Base-by-base conservation (phyloP, 92 coral and sea anemone genomes). In the Virgularia gustaviana region DNA sequence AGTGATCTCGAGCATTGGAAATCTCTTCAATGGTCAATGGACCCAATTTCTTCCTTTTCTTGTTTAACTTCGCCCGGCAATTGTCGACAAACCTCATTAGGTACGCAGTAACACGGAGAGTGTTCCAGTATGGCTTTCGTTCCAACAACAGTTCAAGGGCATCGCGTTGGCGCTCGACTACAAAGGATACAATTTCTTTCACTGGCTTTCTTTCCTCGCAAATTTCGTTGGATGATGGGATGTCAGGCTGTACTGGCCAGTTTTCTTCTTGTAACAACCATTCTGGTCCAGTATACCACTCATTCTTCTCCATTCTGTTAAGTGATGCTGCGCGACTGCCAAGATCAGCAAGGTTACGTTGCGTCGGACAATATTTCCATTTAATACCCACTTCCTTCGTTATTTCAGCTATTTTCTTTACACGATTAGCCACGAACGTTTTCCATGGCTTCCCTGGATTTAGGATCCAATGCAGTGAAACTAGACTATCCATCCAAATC, bases 281-380 rank as follows among this genome's bases (percentile, higher is more conserved):
- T 16, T 83, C 58, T 23, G 84, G 84, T 42, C 76, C 84, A 52
- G 49, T 52, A 35, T 70, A 83, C 87, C 83, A 83, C n/a, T 55
- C 74, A 28, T 77, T 64, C 4, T 49, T 56, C 60, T 87, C 76
- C 85, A 82, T 73, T 73, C 79, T 86, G 61, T 78, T 49, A 0
- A 75, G 27, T 25, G 66, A 30, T 10, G 82, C 90, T 37, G 85
- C 85, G 31, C 86, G 49, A 42, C 90, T 86, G 63, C 87, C 87
- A 16, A 83, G 65, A 31, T 86, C 85, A 20, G 85, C 87, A 10
- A 86, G 70, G 65, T 86, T 86, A 63, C 30, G 58, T 34, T 83
- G 63, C 27, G 87, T 77, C n/a, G 86, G 86, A 49, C 90, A 85
- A 60, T 86, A 62, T 65, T 67, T 86, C 82, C 90, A 86, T 24